Evolutionary conservation across 2,888 invertebrate species (phyloP).

Genomic region (Malthinus seriepunctatus): DNA sequence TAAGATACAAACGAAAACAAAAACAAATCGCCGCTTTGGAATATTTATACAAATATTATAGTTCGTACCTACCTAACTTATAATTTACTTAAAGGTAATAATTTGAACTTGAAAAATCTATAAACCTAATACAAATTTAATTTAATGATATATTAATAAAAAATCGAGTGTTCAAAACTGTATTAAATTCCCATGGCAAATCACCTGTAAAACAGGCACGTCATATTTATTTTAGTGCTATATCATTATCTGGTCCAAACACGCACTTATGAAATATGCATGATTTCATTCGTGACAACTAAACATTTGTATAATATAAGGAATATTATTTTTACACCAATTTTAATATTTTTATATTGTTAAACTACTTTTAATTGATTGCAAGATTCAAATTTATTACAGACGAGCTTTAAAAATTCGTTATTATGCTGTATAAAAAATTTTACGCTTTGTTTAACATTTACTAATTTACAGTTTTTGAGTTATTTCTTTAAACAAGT

Average conservation of each 20-base stretch:
- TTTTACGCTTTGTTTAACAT: neutral
- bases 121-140: constrained; percentile 11
- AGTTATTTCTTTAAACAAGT: no score
- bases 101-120: no score
- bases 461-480: no score
- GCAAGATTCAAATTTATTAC: constrained; percentile 7
- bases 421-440: neutral
- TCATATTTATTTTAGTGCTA: constrained; percentile 47
- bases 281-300: constrained; percentile 36
- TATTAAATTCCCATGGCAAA: constrained; percentile 46
- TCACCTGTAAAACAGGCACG: constrained; percentile 46
- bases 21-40: no score
- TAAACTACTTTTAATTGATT: neutral
- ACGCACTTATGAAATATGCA: constrained; percentile 45
- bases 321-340: constrained; percentile 36
- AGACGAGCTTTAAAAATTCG: neutral
- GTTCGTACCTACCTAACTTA: no score
- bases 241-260: constrained; percentile 44
- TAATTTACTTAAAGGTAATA: no score
- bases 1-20: no score
- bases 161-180: constrained; percentile 22
- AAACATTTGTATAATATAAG: constrained; percentile 36
- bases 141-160: constrained; percentile 30
- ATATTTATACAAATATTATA: no score
- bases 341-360: neutral